A percentile compares a stretch with the other conserved stretches of the same genome.
phyloP scores from a whole-genome alignment of 2,888 invertebrate species.

The Nipponacmea schrenckii region DNA sequence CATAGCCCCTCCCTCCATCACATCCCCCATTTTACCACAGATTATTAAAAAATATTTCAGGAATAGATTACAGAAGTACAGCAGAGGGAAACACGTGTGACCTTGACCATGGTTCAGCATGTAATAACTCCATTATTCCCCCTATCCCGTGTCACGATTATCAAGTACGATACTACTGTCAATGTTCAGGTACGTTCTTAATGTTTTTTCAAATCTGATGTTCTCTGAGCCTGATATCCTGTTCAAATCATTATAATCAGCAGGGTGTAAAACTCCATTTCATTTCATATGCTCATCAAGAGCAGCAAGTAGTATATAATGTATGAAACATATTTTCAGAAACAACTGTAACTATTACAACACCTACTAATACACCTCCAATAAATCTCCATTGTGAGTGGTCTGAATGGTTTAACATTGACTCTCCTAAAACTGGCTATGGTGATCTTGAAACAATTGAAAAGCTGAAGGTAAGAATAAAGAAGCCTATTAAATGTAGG shows the following conservation, averaged over 20 bases:
- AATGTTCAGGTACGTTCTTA: slow-evolving; percentile 68
- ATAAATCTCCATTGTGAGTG: slow-evolving; percentile 41
- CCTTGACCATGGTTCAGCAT: slow-evolving; percentile 79
- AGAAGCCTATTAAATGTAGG: too few species aligned
- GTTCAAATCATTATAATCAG: too few species aligned
- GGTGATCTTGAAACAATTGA: slow-evolving; percentile 53
- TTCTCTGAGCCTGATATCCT: too few species aligned
- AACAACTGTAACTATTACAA: not conserved
- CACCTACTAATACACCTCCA: not conserved
- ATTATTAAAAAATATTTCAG: too few species aligned
- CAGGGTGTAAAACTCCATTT: too few species aligned
- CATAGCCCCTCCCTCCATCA: too few species aligned
- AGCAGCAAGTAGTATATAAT: too few species aligned
- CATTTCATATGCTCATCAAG: too few species aligned
- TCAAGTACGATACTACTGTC: slow-evolving; percentile 61
- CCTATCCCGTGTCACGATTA: slow-evolving; percentile 51
- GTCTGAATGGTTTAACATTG: slow-evolving; percentile 53
- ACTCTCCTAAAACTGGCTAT: slow-evolving; percentile 40
- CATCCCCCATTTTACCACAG: slow-evolving; percentile 8
- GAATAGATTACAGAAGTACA: slow-evolving; percentile 38
- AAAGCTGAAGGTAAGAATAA: slow-evolving; percentile 22
- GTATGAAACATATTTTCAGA: too few species aligned
- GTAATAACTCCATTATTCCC: slow-evolving; percentile 65
- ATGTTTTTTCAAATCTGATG: too few species aligned
- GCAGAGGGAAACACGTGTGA: slow-evolving; percentile 51